Percentiles rank a stretch among this genome's conserved stretches.
Evolutionary conservation across 2,113 vertebrate species (phyloP).

Genomic region (Galbula dea): DNA sequence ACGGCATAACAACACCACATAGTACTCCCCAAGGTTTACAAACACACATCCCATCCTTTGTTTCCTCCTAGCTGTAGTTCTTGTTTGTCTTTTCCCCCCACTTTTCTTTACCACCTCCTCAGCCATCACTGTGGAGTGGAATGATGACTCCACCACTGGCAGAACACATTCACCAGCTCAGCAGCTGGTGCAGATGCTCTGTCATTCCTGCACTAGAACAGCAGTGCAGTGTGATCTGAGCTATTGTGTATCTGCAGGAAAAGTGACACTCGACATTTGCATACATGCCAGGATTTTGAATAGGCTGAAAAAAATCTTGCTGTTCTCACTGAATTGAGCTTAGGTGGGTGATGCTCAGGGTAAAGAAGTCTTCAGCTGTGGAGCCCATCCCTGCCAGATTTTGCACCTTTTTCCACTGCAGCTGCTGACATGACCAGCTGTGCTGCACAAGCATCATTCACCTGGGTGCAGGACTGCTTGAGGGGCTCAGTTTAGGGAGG

Average conservation of each 20-base stretch:
- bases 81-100: rapidly evolving
- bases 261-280: background rate
- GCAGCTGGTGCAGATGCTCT: background rate
- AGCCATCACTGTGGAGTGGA: too few relatives aligned
- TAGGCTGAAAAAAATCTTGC: background rate
- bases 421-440: background rate
- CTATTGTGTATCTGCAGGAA: rapidly evolving
- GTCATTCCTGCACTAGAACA: background rate
- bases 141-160: rapidly evolving
- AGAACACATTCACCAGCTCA: rapidly evolving
- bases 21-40: background rate
- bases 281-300: background rate
- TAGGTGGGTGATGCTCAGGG: background rate
- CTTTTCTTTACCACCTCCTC: too few relatives aligned
- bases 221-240: rapidly evolving
- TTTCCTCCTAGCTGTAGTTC: background rate
- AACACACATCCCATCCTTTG: background rate
- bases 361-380: background rate
- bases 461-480: background rate
- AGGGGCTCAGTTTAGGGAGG: background rate
- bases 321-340: background rate
- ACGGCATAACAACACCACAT: background rate
- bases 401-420: background rate
- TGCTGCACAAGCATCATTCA: background rate
- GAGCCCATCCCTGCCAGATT: background rate